These are phyloP conservation scores for Venturia canescens DNA, from an alignment of 1,140 invertebrate species.

Conservation along the genomic window DNA sequence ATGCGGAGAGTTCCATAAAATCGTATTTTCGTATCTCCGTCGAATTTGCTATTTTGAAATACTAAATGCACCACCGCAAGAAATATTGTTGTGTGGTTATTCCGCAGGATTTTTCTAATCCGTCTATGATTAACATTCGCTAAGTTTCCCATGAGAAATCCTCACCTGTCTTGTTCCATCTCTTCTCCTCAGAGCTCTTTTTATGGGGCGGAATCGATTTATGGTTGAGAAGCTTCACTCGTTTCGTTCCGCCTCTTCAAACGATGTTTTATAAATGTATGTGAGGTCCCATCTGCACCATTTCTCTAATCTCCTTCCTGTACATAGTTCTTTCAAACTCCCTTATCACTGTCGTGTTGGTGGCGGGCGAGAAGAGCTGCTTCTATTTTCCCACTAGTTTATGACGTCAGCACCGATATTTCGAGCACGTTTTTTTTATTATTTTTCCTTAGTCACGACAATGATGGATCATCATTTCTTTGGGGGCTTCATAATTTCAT, in stretches of 20 bases:
- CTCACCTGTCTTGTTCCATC: conserved; percentile 29
- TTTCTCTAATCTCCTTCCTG: conserved; percentile 7
- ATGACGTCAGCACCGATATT: background rate
- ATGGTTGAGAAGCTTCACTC: conserved; percentile 17
- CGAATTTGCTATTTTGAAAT: background rate
- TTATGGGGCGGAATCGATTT: conserved; percentile 24
- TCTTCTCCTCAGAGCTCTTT: background rate
- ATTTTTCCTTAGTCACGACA: background rate
- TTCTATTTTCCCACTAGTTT: background rate
- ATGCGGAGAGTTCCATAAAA: background rate
- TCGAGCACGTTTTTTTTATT: background rate
- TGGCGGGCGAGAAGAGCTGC: background rate
- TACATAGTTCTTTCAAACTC: background rate
- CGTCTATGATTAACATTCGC: conserved; percentile 4
- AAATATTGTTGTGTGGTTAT: background rate
- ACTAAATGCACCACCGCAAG: background rate
- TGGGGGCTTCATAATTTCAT: too few relatives aligned
- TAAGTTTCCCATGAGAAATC: conserved; percentile 39
- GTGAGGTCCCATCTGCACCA: background rate
- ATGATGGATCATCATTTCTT: too few relatives aligned
- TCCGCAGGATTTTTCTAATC: background rate
- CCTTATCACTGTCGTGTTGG: background rate
- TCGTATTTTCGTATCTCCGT: background rate
- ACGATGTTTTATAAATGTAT: background rate
- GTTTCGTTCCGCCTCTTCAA: conserved; percentile 8